Percentiles rank a stretch among this genome's conserved stretches.
Evolutionary conservation across 2,888 invertebrate species (phyloP).

Genomic region (Heliconius sara): DNA sequence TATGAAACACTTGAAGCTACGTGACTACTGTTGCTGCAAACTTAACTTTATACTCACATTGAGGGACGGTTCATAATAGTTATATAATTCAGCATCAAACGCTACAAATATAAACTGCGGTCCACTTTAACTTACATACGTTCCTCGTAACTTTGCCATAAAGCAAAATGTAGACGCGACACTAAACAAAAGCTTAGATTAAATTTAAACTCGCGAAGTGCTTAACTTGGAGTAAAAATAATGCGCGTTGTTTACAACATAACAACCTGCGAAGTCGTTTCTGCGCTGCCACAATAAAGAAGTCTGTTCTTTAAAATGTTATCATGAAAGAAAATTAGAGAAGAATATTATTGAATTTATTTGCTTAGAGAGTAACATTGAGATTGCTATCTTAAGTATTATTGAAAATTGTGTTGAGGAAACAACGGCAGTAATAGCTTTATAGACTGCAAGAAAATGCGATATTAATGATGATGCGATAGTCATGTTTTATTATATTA

Average conservation of each 20-base stretch:
- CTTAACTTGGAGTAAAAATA: constrained; percentile 49
- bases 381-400: constrained; percentile 4
- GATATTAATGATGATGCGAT: too few species aligned
- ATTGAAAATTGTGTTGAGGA: not conserved
- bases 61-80: constrained; percentile 36
- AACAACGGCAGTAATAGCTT: not conserved
- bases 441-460: too few species aligned
- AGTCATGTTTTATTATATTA: too few species aligned
- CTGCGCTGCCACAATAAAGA: constrained; percentile 41
- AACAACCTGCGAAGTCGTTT: constrained; percentile 43
- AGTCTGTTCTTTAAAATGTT: constrained; percentile 37
- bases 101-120: constrained; percentile 49
- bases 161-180: constrained; percentile 50
- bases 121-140: constrained; percentile 51
- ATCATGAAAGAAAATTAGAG: constrained; percentile 26
- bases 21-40: constrained; percentile 54
- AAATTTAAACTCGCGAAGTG: constrained; percentile 50
- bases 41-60: constrained; percentile 46
- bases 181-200: constrained; percentile 52
- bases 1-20: constrained; percentile 59
- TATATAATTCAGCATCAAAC: constrained; percentile 47
- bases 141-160: constrained; percentile 50
- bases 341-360: constrained; percentile 13
- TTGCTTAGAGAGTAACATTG: not conserved
- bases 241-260: constrained; percentile 50